Evolutionary conservation across 2,113 vertebrate species (phyloP).

Genomic region (Recurvirostra avosetta): DNA sequence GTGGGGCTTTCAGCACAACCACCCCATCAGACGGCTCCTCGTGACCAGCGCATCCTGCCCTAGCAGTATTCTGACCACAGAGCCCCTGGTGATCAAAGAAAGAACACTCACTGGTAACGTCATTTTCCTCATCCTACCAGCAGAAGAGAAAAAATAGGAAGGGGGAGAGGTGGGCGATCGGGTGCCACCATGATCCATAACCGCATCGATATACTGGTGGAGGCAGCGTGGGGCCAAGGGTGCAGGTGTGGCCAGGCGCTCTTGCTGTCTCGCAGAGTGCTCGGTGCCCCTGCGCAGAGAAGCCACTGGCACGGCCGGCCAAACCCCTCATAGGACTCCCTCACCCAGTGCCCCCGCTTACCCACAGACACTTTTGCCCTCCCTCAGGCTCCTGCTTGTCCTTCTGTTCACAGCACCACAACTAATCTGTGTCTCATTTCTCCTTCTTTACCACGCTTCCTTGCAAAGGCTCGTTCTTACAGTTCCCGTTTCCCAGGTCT

Average conservation of each 20-base stretch:
- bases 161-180: neutral
- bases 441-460: neutral
- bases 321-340: accelerated
- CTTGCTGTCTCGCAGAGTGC: neutral
- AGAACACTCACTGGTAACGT: neutral
- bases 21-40: neutral
- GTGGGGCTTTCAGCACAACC: neutral
- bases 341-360: neutral
- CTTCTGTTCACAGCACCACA: neutral
- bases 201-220: accelerated
- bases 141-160: neutral
- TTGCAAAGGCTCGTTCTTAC: neutral
- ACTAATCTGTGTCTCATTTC: neutral
- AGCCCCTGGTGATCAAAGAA: neutral
- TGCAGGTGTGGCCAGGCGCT: accelerated
- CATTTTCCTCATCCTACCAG: neutral
- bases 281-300: accelerated
- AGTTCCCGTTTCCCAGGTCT: neutral
- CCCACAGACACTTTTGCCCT: neutral
- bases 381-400: neutral
- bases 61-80: neutral
- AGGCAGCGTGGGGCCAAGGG: neutral
- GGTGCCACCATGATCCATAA: accelerated
- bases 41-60: too few relatives aligned
- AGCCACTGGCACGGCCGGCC: neutral